Conservation (phyloP, 2,797 vertebrate species). For the Lepidocolaptes lacrymiger region DNA sequence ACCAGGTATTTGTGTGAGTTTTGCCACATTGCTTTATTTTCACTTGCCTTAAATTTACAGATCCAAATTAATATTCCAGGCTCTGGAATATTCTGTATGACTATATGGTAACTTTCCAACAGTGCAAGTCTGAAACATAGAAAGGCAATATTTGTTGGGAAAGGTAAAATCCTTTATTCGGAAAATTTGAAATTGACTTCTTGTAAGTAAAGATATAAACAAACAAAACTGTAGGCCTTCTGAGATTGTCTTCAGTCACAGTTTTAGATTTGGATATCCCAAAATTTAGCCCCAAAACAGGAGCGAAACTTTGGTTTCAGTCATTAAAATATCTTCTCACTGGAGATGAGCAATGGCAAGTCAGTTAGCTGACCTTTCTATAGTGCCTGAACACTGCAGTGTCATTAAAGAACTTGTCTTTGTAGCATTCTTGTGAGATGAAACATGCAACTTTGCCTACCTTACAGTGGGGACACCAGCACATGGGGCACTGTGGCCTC, state of each 20-base stretch:
- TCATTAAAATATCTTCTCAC: background rate
- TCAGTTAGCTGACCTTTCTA: background rate
- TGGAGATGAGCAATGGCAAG: background rate
- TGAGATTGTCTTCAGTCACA: background rate
- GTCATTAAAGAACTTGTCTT: background rate
- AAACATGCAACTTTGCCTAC: background rate
- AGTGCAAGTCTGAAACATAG: background rate
- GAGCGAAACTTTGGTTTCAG: background rate
- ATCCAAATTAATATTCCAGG: background rate
- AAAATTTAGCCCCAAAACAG: background rate
- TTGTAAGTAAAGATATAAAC: background rate
- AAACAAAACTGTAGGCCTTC: background rate
- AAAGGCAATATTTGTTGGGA: background rate
- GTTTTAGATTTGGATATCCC: background rate
- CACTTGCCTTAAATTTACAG: background rate
- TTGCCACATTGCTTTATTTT: background rate
- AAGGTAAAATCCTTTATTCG: background rate
- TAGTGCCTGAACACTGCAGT: background rate
- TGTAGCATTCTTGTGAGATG: background rate
- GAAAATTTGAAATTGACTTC: background rate
- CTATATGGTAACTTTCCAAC: background rate
- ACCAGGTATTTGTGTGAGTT: background rate
- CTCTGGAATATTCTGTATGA: background rate
- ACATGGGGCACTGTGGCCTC: background rate
- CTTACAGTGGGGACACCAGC: rapidly evolving